A percentile compares a stretch with the other conserved stretches of the same genome.
phyloP scores from a whole-genome alignment of 2,888 invertebrate genomes.

The Branchellion lobata region DNA sequence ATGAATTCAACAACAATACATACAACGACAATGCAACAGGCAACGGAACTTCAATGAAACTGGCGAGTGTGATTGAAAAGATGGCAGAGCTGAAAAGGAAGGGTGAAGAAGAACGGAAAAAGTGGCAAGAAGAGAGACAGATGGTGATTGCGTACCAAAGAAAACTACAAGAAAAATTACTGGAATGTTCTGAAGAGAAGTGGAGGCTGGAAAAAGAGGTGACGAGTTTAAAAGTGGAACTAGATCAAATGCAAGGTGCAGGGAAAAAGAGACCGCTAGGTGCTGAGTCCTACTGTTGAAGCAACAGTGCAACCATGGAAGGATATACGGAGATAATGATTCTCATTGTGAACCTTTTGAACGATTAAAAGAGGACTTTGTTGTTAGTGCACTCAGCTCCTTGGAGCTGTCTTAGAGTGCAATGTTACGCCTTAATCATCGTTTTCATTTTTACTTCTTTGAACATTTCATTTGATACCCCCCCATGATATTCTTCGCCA shows the following conservation, averaged over 20 bases:
- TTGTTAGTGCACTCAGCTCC: too few relatives aligned
- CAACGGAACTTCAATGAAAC: background rate
- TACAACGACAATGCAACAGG: background rate
- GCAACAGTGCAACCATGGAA: background rate
- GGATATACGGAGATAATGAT: background rate
- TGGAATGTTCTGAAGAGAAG: background rate
- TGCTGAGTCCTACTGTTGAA: background rate
- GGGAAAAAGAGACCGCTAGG: background rate
- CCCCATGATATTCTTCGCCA: too few relatives aligned
- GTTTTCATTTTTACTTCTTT: background rate
- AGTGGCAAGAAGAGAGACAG: background rate
- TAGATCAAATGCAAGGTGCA: background rate
- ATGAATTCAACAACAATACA: background rate
- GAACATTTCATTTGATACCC: background rate
- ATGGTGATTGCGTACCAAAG: background rate
- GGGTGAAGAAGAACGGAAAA: background rate
- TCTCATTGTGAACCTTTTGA: background rate
- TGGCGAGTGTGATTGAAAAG: background rate
- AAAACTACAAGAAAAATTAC: slow-evolving; percentile 4
- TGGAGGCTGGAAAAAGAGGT: slow-evolving; percentile 4
- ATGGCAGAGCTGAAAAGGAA: background rate
- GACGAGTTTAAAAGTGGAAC: background rate
- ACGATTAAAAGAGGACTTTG: too few relatives aligned
- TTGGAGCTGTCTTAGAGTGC: too few relatives aligned
- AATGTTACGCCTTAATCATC: too few relatives aligned